Percentiles rank a stretch among this genome's conserved stretches.
These are phyloP conservation scores for Scolopax mira DNA, from an alignment of 2,113 vertebrate genomes.

Conservation along the genomic window DNA sequence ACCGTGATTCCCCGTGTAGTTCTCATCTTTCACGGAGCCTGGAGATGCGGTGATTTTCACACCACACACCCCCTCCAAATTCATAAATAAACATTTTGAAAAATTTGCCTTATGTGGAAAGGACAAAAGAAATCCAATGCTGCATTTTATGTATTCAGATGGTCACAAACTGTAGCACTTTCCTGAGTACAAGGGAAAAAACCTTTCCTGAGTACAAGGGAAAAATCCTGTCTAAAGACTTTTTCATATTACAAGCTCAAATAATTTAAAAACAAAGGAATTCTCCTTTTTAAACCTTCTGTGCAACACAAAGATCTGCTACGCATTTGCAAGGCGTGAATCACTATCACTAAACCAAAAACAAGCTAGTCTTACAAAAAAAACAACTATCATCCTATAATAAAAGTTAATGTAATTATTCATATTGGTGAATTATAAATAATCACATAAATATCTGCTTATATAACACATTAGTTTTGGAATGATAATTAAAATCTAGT, in stretches of 20 bases:
- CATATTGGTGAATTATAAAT: background rate
- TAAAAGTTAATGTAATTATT: background rate
- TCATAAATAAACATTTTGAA: background rate
- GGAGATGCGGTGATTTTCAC: background rate
- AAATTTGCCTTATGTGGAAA: background rate
- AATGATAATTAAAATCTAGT: background rate
- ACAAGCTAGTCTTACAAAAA: background rate
- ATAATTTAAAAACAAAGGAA: background rate
- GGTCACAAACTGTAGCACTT: background rate
- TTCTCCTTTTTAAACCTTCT: background rate
- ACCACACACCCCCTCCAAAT: background rate
- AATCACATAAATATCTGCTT: background rate
- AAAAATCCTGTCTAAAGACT: background rate
- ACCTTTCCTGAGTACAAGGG: background rate
- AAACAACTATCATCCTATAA: background rate
- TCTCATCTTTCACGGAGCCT: background rate
- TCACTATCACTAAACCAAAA: background rate
- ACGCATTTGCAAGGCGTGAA: background rate
- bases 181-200: background rate
- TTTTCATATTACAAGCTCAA: background rate
- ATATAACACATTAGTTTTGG: background rate
- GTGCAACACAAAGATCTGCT: background rate
- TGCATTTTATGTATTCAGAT: background rate
- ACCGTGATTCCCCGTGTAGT: rapidly evolving
- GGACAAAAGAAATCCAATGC: background rate